Evolutionary conservation across 2,797 vertebrate genomes (phyloP).

Genomic region (Myripristis murdjan): DNA sequence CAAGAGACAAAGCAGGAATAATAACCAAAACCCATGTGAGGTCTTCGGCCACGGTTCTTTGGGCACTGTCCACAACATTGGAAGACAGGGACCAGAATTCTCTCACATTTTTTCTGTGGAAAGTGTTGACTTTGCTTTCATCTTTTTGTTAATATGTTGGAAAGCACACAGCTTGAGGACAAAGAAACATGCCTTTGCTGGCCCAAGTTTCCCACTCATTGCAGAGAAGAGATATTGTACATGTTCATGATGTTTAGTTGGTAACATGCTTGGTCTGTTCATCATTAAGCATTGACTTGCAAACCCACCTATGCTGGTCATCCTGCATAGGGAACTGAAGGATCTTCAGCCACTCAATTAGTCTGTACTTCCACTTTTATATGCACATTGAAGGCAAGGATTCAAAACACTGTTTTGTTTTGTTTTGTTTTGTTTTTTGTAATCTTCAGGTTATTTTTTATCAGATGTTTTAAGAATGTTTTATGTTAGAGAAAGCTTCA

Average conservation of each 20-base stretch:
- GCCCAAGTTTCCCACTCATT: constrained; percentile 54
- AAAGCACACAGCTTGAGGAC: constrained; percentile 64
- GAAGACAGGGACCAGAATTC: constrained; percentile 67
- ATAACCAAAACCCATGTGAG: constrained; percentile 85
- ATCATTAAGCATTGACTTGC: constrained; percentile 44
- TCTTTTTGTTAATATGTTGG: constrained; percentile 59
- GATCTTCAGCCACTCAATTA: constrained; percentile 26
- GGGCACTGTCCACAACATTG: constrained; percentile 55
- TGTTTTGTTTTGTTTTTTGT: too few species aligned
- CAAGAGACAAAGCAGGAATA: constrained; percentile 84
- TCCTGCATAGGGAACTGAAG: constrained; percentile 14
- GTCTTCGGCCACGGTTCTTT: constrained; percentile 70
- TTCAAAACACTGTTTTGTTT: constrained; percentile 67
- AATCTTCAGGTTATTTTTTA: constrained; percentile 39
- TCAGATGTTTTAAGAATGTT: constrained; percentile 61
- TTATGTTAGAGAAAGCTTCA: constrained; percentile 58
- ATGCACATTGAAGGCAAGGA: constrained; percentile 49
- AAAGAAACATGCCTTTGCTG: constrained; percentile 44
- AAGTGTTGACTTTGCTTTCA: constrained; percentile 62
- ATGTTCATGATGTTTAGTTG: constrained; percentile 41
- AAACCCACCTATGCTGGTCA: constrained; percentile 21
- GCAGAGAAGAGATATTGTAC: constrained; percentile 50
- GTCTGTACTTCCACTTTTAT: constrained; percentile 64
- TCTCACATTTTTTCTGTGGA: constrained; percentile 53
- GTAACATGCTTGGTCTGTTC: constrained; percentile 22